Evolutionary conservation across 2,113 vertebrate species (phyloP).

Genomic region (Promerops cafer): DNA sequence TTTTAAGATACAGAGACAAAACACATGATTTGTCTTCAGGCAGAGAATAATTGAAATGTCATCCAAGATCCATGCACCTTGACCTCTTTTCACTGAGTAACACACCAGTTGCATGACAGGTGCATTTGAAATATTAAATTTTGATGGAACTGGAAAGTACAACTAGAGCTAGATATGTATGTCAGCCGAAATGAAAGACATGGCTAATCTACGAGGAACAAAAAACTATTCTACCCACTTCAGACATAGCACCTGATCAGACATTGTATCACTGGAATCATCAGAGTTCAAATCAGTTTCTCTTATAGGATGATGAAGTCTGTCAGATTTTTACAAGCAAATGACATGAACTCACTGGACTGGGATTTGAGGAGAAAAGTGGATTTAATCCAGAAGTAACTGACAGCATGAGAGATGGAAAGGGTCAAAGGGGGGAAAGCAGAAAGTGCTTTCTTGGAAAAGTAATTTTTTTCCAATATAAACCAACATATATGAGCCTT

Average conservation of each 20-base stretch:
- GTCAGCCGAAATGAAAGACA: not conserved
- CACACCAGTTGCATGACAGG: not conserved
- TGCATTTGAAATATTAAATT: slow-evolving; percentile 31
- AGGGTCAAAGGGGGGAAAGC: not conserved
- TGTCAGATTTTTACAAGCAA: slow-evolving; percentile 24
- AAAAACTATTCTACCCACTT: not conserved
- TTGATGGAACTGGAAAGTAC: not conserved
- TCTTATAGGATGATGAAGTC: not conserved
- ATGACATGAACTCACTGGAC: not conserved
- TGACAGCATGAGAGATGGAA: slow-evolving; percentile 17
- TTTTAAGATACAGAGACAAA: not conserved
- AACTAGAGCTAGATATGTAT: not conserved
- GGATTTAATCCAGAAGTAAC: slow-evolving; percentile 21
- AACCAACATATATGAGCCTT: not conserved
- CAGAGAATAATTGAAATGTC: slow-evolving; percentile 5
- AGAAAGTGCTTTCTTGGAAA: slow-evolving; percentile 12
- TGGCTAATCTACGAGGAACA: not conserved
- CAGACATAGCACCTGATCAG: not conserved
- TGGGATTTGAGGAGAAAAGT: slow-evolving; percentile 1
- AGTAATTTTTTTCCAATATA: slow-evolving; percentile 7
- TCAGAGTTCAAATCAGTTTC: not conserved
- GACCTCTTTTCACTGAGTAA: not conserved
- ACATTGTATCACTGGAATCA: not conserved
- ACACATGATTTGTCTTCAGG: not conserved
- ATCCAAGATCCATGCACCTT: not conserved